These are phyloP conservation scores for Drosophila diplacantha DNA, from an alignment of 2,888 invertebrate species.

Conservation along the genomic window DNA sequence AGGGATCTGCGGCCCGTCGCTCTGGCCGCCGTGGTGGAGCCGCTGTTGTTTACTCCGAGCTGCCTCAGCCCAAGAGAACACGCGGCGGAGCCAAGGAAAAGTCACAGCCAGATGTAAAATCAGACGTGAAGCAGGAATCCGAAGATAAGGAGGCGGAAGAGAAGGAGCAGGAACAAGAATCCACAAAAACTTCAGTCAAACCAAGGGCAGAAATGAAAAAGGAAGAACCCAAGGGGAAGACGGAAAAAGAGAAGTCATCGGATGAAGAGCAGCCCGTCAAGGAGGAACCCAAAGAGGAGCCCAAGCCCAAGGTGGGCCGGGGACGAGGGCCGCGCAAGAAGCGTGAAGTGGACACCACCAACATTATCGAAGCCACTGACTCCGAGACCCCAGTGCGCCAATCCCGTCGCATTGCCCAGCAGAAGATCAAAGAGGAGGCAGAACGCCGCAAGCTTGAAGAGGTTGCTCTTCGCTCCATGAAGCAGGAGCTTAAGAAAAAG, in stretches of 20 bases:
- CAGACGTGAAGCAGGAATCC: constrained; percentile 9
- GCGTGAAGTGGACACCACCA: constrained; percentile 75
- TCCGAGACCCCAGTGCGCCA: constrained; percentile 82
- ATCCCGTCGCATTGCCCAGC: constrained; percentile 90
- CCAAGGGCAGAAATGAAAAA: neutral
- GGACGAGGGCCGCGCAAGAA: constrained; percentile 69
- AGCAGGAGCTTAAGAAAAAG: constrained; percentile 82
- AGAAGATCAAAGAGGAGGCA: constrained; percentile 91
- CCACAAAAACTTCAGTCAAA: constrained; percentile 1
- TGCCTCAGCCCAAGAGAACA: constrained; percentile 69
- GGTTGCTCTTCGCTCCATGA: constrained; percentile 83
- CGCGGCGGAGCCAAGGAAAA: constrained; percentile 56
- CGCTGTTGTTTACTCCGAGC: constrained; percentile 62
- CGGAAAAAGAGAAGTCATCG: neutral
- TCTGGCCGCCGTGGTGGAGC: constrained; percentile 71
- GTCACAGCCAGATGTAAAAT: constrained; percentile 15
- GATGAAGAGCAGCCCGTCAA: constrained; percentile 11
- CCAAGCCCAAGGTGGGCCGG: constrained; percentile 41
- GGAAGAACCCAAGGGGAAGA: constrained; percentile 6
- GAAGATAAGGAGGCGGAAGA: constrained; percentile 10
- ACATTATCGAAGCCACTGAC: constrained; percentile 73
- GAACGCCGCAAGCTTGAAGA: constrained; percentile 87
- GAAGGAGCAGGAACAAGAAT: constrained; percentile 7
- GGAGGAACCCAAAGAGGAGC: constrained; percentile 14
- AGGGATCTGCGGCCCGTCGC: constrained; percentile 52